phyloP scores from a whole-genome alignment of 2,888 invertebrate genomes.

The Fragum whitleyi region DNA sequence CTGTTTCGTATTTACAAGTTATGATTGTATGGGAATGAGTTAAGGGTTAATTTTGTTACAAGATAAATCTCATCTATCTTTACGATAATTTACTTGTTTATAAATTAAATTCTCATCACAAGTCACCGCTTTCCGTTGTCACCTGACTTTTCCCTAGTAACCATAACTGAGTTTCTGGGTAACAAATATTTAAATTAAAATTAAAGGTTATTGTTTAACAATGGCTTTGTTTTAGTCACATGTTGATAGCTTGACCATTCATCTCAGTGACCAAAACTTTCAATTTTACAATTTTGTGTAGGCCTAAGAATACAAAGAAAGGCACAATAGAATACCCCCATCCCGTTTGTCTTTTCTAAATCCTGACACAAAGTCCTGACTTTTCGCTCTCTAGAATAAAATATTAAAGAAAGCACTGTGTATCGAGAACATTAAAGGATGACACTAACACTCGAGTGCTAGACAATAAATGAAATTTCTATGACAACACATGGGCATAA shows the following conservation, averaged over 20 bases:
- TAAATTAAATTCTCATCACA: constrained; percentile 14
- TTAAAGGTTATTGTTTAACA: neutral
- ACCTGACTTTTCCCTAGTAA: neutral
- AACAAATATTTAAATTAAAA: neutral
- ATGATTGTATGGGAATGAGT: neutral
- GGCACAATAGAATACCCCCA: no score
- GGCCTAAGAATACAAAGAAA: no score
- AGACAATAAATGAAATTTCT: no score
- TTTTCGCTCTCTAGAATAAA: no score
- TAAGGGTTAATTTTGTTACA: neutral
- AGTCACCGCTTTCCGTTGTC: constrained; percentile 7
- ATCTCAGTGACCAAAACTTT: neutral
- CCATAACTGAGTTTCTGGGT: constrained; percentile 16
- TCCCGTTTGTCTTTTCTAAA: no score
- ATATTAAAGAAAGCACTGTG: no score
- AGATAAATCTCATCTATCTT: neutral
- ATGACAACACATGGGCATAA: no score
- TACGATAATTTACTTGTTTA: constrained; percentile 17
- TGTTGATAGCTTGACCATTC: constrained; percentile 13
- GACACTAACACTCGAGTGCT: no score
- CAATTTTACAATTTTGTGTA: no score
- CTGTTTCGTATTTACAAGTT: no score
- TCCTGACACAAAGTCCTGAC: no score
- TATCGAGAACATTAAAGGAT: no score
- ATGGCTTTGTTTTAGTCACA: constrained; percentile 15